Conservation (phyloP, 2,888 invertebrate genomes). For the Cheiracanthium punctorium region DNA sequence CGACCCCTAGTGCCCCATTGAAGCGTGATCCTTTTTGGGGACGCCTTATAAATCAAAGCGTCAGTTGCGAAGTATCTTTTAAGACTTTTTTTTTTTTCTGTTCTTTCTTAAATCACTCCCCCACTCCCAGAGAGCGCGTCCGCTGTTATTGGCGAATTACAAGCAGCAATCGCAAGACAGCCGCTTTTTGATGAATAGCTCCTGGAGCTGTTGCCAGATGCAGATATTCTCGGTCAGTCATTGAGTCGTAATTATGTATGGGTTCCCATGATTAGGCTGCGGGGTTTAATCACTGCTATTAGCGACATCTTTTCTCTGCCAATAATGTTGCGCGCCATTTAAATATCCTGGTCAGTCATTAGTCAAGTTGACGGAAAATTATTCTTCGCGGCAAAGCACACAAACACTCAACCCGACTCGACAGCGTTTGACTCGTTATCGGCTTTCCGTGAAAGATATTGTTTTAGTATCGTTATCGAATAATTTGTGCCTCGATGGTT, state of each 20-base stretch:
- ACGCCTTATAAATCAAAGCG: slow-evolving; percentile 49
- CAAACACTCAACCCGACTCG: not conserved
- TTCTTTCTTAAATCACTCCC: slow-evolving; percentile 28
- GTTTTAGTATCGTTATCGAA: slow-evolving; percentile 9
- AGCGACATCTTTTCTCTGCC: slow-evolving; percentile 27
- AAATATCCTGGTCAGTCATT: slow-evolving; percentile 48
- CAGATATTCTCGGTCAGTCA: slow-evolving; percentile 33
- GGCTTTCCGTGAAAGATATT: not conserved
- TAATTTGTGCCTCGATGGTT: slow-evolving; percentile 15
- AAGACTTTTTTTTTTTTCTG: slow-evolving; percentile 8
- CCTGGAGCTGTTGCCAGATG: slow-evolving; percentile 17
- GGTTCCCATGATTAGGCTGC: slow-evolving; percentile 44
- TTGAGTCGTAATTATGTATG: slow-evolving; percentile 53
- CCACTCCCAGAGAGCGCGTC: not conserved
- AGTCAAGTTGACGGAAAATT: slow-evolving; percentile 28
- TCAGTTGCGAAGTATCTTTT: slow-evolving; percentile 30
- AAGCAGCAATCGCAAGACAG: not conserved
- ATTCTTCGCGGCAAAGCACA: not conserved
- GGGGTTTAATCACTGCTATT: slow-evolving; percentile 65
- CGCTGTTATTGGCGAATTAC: slow-evolving; percentile 20
- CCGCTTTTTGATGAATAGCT: slow-evolving; percentile 16
- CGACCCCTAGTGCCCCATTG: slow-evolving; percentile 43
- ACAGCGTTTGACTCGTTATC: slow-evolving; percentile 6
- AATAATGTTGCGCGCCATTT: slow-evolving; percentile 17
- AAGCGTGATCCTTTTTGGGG: slow-evolving; percentile 38